Conservation (phyloP, 2,113 vertebrate genomes). For the Datnioides undecimradiatus region DNA sequence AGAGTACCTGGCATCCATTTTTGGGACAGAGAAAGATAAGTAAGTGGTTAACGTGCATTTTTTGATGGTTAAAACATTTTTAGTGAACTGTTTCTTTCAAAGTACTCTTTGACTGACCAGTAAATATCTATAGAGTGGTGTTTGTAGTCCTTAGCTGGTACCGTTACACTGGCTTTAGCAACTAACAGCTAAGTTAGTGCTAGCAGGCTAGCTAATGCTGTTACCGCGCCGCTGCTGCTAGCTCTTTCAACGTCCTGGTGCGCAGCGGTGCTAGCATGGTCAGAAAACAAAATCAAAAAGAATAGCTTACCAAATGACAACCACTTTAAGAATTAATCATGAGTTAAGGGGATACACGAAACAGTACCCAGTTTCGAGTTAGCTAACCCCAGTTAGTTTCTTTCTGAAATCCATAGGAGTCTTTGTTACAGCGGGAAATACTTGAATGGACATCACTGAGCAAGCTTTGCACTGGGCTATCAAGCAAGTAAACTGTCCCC, state of each 20-base stretch:
- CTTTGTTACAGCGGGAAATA: constrained; percentile 57
- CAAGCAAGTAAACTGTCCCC: accelerated
- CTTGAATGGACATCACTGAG: not conserved
- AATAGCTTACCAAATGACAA: not conserved
- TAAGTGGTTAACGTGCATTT: constrained; percentile 79
- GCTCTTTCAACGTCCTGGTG: not conserved
- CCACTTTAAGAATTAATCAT: not conserved
- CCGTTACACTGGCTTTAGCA: not conserved
- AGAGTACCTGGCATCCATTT: constrained; percentile 97
- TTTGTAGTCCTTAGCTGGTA: not conserved
- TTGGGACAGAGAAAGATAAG: constrained; percentile 98
- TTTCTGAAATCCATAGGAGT: not conserved
- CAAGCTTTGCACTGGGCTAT: not conserved
- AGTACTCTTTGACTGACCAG: accelerated
- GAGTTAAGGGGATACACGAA: not conserved
- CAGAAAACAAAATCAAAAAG: not conserved
- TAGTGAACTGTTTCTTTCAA: accelerated
- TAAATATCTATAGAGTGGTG: accelerated
- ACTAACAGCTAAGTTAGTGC: constrained; percentile 41
- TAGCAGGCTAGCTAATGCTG: constrained; percentile 35
- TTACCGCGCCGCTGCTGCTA: constrained; percentile 47
- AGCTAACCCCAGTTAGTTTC: not conserved
- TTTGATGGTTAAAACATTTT: not conserved
- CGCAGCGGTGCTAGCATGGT: not conserved
- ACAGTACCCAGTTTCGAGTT: accelerated